Conservation (phyloP, 1,140 invertebrate species). For the Euwallacea fornicatus region DNA sequence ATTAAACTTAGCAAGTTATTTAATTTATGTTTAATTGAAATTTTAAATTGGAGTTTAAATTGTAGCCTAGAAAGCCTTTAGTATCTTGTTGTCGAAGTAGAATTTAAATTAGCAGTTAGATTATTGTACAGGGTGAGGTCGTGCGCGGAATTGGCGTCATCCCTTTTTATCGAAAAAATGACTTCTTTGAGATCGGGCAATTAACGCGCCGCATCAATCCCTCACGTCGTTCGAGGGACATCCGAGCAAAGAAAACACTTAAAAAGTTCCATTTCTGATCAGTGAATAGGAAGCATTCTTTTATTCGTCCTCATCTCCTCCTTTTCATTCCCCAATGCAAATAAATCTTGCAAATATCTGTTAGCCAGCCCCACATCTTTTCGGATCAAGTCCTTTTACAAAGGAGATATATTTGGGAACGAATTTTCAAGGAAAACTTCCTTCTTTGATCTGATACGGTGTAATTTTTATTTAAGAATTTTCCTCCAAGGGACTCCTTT, state of each 20-base stretch:
- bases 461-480: conserved; percentile 13
- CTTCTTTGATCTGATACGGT: conserved; percentile 13
- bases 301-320: background rate
- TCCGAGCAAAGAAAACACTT: background rate
- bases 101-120: background rate
- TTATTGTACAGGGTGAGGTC: background rate
- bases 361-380: conserved; percentile 17
- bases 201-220: too few species aligned
- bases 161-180: background rate
- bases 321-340: conserved; percentile 14
- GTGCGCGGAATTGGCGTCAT: too few species aligned
- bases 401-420: conserved; percentile 15
- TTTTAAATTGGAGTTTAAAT: conserved; percentile 22
- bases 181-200: background rate
- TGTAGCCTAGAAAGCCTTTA: conserved; percentile 17
- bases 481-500: background rate
- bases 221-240: too few species aligned
- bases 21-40: conserved; percentile 29
- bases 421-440: conserved; percentile 17
- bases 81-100: conserved; percentile 3
- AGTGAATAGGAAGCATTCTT: conserved; percentile 9
- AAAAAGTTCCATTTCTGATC: background rate
- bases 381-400: conserved; percentile 15
- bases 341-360: conserved; percentile 21
- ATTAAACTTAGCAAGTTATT: conserved; percentile 30